Base-by-base conservation (phyloP, 2,888 invertebrate genomes). In the Hymenopus coronatus region DNA sequence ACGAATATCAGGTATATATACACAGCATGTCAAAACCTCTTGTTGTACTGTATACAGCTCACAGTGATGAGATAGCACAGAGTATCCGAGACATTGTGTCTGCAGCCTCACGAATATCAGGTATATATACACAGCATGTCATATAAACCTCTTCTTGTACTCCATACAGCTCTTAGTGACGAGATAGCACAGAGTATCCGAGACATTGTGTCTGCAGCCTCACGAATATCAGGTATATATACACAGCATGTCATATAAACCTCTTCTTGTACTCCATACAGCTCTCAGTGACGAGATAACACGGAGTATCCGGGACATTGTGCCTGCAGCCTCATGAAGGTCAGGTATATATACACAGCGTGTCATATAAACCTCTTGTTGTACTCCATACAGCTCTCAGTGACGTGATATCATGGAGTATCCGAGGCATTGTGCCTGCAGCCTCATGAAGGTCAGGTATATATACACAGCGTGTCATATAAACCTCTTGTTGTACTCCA, bases 401-500 rank as follows among this genome's bases (percentile, higher is more conserved):
- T 84, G 94, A 94, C 91, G 93, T 94, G 89, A 96, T 96, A 90
- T 94, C 95, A 83, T 93, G 94, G 91, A 93, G 91, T 40, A 91
- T 92, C 84, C 90, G 88, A 88, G 92, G 92, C 15, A 91, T 92
- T 84, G 91, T 92, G 3, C 90, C 91, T 27, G 90, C 91, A 27
- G 90, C n/a, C n/a, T n/a, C n/a, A n/a, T n/a, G n/a, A n/a, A n/a
- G n/a, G n/a, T n/a, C n/a, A n/a, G n/a, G n/a, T n/a, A n/a, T n/a
- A n/a, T n/a, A n/a, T n/a, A n/a, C n/a, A n/a, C n/a, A n/a, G n/a
- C n/a, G n/a, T n/a, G n/a, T n/a, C n/a, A n/a, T n/a, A n/a, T n/a
- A n/a, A 96, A 92, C 96, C 96, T 27, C 93, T 96, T 25, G 96
- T 96, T 28, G 95, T 96, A 25, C 93, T 96, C 33, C 96, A 96